These are phyloP conservation scores for Menura novaehollandiae DNA, from an alignment of 2,113 vertebrate species.

Conservation along the genomic window DNA sequence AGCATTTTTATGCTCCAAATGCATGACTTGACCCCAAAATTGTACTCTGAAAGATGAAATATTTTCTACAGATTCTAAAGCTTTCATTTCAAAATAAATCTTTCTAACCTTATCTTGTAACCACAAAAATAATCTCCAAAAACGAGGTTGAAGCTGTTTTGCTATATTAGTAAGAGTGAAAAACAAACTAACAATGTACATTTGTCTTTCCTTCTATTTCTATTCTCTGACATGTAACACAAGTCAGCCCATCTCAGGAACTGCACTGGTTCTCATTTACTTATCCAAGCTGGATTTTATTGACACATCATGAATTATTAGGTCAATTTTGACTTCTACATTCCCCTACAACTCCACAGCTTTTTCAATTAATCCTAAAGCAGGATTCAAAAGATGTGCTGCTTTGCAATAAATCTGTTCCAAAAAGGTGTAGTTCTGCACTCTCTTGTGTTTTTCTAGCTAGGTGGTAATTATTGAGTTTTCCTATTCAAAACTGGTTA, in stretches of 20 bases:
- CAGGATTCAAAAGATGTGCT: neutral
- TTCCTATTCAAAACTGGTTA: neutral
- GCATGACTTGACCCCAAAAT: neutral
- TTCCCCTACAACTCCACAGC: neutral
- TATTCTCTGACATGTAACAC: neutral
- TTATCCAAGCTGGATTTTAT: neutral
- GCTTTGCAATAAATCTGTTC: neutral
- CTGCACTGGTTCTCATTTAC: neutral
- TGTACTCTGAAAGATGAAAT: neutral
- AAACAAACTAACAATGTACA: neutral
- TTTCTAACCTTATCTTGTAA: neutral
- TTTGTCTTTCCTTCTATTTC: neutral
- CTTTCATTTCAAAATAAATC: conserved; percentile 21
- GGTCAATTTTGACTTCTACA: neutral
- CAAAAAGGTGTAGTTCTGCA: neutral
- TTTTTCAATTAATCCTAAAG: conserved; percentile 6
- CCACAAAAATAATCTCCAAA: neutral
- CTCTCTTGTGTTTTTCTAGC: neutral
- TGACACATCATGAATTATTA: neutral
- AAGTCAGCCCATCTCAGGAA: neutral
- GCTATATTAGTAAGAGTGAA: neutral
- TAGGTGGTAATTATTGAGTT: neutral
- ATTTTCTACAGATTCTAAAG: neutral
- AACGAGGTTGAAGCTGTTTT: neutral
- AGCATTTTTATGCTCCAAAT: neutral